Evolutionary conservation across 1,140 invertebrate species (phyloP).

Genomic region (Sinella curviseta): DNA sequence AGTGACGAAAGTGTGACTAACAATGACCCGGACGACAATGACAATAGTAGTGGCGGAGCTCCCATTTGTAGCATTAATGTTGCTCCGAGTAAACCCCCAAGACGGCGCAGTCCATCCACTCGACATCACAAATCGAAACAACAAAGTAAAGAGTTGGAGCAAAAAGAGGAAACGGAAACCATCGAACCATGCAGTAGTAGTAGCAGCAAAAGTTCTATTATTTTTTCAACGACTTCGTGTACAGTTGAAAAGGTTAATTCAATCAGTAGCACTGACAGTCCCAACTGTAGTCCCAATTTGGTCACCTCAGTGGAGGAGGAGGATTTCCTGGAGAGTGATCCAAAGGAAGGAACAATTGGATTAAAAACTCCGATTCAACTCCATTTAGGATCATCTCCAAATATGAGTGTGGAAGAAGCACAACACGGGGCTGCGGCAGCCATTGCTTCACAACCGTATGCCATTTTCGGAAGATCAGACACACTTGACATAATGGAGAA

Average conservation of each 20-base stretch:
- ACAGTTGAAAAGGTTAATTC: not conserved
- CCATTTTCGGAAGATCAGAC: not conserved
- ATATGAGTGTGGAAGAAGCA: not conserved
- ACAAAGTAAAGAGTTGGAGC: not conserved
- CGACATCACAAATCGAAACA: not conserved
- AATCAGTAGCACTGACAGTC: not conserved
- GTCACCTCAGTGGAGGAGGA: constrained; percentile 6
- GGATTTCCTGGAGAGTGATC: not conserved
- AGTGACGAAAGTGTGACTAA: constrained; percentile 28
- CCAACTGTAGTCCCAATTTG: not conserved
- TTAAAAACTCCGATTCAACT: constrained; percentile 13
- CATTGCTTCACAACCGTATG: not conserved
- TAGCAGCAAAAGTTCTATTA: not conserved
- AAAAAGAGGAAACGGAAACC: not conserved
- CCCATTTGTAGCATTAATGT: not conserved
- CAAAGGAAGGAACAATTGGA: not conserved
- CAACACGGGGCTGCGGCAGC: not conserved
- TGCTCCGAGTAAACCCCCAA: not conserved
- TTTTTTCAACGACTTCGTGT: no score
- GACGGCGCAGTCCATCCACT: not conserved
- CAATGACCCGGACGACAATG: constrained; percentile 26
- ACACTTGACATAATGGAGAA: not conserved
- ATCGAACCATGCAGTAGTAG: not conserved
- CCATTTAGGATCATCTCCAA: not conserved
- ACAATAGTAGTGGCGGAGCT: not conserved